These are phyloP conservation scores for Alexandromys oeconomus DNA, from an alignment of 2,797 vertebrate species.

Conservation along the genomic window DNA sequence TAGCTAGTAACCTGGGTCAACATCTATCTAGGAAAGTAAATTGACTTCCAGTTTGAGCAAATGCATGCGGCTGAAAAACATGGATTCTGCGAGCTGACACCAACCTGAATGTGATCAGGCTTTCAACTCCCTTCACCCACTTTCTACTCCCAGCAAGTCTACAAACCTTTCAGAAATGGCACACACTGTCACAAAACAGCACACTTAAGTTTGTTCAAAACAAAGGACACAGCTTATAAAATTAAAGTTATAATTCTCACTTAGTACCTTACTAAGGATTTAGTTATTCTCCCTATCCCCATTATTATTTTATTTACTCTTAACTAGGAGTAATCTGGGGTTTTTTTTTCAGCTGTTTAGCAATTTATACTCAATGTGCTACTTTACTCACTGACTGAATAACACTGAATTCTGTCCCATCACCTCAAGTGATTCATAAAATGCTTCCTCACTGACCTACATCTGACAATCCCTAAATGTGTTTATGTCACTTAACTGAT, in stretches of 20 bases:
- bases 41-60: conserved; percentile 55
- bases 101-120: conserved; percentile 20
- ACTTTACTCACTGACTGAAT: conserved; percentile 47
- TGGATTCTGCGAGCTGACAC: conserved; percentile 33
- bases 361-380: conserved; percentile 40
- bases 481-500: conserved; percentile 14
- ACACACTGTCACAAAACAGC: conserved; percentile 19
- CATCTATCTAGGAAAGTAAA: conserved; percentile 29
- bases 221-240: conserved; percentile 40
- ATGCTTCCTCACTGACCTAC: conserved; percentile 25
- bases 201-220: conserved; percentile 57
- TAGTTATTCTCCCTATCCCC: conserved; percentile 5
- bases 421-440: conserved; percentile 37
- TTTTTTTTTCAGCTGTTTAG: conserved; percentile 25
- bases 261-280: conserved; percentile 45
- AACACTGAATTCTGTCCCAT: conserved; percentile 45
- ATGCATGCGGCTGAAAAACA: conserved; percentile 46
- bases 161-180: conserved; percentile 63
- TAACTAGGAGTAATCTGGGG: neutral
- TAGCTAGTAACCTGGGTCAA: conserved; percentile 12
- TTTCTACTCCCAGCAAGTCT: conserved; percentile 56
- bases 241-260: conserved; percentile 53
- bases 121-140: conserved; percentile 53
- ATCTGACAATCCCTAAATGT: neutral
- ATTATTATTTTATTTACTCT: conserved; percentile 43